Base-by-base conservation (phyloP, 2,113 vertebrate species). In the Pavo muticus region DNA sequence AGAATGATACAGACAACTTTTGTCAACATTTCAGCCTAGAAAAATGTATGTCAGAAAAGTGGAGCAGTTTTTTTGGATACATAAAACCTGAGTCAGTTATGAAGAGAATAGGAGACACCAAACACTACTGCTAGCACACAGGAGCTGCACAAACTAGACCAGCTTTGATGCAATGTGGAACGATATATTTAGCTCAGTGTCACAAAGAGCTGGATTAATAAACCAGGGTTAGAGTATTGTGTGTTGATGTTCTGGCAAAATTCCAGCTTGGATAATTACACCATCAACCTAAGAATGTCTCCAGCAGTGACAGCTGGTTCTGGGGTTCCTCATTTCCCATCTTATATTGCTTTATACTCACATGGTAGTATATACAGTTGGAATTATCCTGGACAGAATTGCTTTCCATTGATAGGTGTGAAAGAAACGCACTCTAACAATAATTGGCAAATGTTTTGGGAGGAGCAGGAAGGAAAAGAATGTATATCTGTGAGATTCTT, bases 251-350 rank as follows among this genome's bases (percentile, higher is more conserved):
- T 74, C 80, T 93, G 95, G 95, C 83, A n/a, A 48, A 67, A 42
- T 79, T 94, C 92, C 92, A 94, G 52, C 65, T 39, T 63, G 76
- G 74, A 44, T 95, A 96, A 95, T 96, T 87, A 91, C 16, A 64
- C 56, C 11, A 0, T 69, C 87, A 87, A 54, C 77, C 65, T 88
- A 81, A 87, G 91, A 95, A 52, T 40, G 61, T 84, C 61, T 87
- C 72, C 3, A 3, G 71, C 71, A 67, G 37, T 73, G 84, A 20
- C 14, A 92, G 78, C 78, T 93, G 92, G 32, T 59, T 73, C 79
- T 59, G 79, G 50, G 27, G 45, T 72, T 78, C 47, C 79, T 88
- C 35, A 1, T 81, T 93, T 83, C 91, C 88, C 90, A 65, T 74
- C 79, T 61, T 75, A 6, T 3, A 0, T 78, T 72, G 60, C 85